A percentile compares a stretch with the other conserved stretches of the same genome.
These are phyloP conservation scores for Chrysopilus asiliformis DNA, from an alignment of 2,888 invertebrate genomes.

Conservation along the genomic window DNA sequence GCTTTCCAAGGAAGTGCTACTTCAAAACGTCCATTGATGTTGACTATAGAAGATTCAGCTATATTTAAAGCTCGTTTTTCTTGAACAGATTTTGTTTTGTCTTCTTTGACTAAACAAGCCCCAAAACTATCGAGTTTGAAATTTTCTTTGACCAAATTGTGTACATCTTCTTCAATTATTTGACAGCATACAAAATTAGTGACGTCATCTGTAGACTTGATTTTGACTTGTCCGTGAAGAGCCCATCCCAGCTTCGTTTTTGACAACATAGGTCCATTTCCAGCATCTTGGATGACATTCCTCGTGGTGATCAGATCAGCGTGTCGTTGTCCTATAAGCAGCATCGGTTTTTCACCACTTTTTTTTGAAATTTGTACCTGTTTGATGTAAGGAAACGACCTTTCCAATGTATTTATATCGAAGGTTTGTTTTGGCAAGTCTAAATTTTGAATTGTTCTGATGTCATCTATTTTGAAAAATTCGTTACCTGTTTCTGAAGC, in stretches of 20 bases:
- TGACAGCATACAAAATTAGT: neutral
- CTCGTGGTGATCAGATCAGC: constrained; percentile 7
- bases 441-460: neutral
- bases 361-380: no score
- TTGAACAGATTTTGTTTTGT: neutral
- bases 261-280: constrained; percentile 13
- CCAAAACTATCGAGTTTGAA: neutral
- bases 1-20: constrained; percentile 13
- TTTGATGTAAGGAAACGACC: neutral
- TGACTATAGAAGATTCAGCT: neutral
- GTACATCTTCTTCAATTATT: neutral
- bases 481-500: neutral
- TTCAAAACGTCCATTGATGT: constrained; percentile 9
- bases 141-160: neutral
- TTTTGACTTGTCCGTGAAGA: constrained; percentile 7
- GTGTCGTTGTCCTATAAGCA: constrained; percentile 11
- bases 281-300: constrained; percentile 3
- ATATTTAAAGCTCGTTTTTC: neutral
- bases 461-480: neutral
- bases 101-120: neutral
- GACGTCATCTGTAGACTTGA: constrained; percentile 1
- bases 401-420: no score
- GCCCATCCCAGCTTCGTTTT: constrained; percentile 16
- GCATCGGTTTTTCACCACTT: constrained; percentile 2
- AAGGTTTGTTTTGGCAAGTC: neutral